phyloP scores from a whole-genome alignment of 1,140 invertebrate genomes.

The Penaeus chinensis region DNA sequence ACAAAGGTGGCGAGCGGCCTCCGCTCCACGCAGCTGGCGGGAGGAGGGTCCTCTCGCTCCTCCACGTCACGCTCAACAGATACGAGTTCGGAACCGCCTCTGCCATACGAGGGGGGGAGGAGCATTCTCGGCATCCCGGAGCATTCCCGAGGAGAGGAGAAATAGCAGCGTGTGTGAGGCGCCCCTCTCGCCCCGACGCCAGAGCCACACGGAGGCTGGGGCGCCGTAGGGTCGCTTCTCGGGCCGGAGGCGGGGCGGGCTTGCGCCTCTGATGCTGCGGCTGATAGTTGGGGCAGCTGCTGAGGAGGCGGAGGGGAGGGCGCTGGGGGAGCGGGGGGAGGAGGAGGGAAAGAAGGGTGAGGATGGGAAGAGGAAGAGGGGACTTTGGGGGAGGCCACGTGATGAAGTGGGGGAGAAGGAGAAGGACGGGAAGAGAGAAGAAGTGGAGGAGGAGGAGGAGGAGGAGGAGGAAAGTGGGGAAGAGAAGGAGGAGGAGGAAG shows the following conservation, averaged over 20 bases:
- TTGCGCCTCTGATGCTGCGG: neutral
- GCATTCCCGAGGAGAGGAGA: too few species aligned
- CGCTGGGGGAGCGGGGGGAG: neutral
- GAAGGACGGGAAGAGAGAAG: neutral
- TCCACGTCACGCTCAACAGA: too few species aligned
- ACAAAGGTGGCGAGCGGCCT: too few species aligned
- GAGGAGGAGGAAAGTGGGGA: neutral
- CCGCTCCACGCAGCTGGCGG: too few species aligned
- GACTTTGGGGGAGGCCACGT: neutral
- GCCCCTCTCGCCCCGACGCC: too few species aligned
- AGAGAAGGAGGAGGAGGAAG: neutral
- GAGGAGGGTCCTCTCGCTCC: too few species aligned
- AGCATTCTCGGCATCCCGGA: too few species aligned
- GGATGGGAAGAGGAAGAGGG: constrained; percentile 14
- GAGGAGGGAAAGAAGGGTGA: neutral
- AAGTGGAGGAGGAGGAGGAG: neutral
- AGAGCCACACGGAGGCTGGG: too few species aligned
- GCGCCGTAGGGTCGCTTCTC: too few species aligned
- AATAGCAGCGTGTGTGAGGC: too few species aligned
- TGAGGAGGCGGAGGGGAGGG: neutral
- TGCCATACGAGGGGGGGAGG: too few species aligned
- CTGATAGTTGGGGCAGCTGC: neutral
- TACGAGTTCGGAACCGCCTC: too few species aligned
- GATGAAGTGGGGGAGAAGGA: neutral
- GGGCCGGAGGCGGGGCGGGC: neutral